Evolutionary conservation across 2,113 vertebrate genomes (phyloP).

Genomic region (Elephantulus edwardii): DNA sequence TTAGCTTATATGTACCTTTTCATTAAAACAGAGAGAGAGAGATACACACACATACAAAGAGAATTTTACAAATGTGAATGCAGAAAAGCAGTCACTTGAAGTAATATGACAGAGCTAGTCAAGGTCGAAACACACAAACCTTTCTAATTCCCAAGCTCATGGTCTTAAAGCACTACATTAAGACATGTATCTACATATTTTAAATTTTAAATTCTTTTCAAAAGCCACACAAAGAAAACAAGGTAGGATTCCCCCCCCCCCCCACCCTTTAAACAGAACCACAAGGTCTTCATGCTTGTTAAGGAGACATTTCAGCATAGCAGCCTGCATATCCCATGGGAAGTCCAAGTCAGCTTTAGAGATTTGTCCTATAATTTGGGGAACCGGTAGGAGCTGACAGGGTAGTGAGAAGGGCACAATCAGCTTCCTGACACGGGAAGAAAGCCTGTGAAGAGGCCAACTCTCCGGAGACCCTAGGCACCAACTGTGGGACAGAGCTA

Average conservation of each 20-base stretch:
- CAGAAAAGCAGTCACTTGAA: neutral
- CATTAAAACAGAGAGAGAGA: neutral
- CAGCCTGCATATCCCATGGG: slow-evolving; percentile 20
- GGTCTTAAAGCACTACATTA: neutral
- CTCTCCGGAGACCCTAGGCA: neutral
- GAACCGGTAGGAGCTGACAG: slow-evolving; percentile 39
- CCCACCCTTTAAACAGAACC: neutral
- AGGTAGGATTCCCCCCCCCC: neutral
- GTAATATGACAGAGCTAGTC: neutral
- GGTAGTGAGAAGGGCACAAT: slow-evolving; percentile 33
- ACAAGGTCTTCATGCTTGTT: neutral
- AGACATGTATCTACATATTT: neutral
- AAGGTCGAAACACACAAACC: neutral
- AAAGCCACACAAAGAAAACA: slow-evolving; percentile 22
- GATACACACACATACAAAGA: neutral
- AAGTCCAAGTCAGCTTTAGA: slow-evolving; percentile 9
- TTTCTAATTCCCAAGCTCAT: neutral
- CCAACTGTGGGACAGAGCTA: slow-evolving; percentile 62
- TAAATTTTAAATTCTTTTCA: slow-evolving; percentile 29
- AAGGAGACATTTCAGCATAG: slow-evolving; percentile 3
- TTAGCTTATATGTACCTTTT: neutral
- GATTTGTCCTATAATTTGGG: slow-evolving; percentile 60
- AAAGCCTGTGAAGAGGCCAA: slow-evolving; percentile 35
- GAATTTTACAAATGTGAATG: neutral
- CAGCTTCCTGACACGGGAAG: slow-evolving; percentile 53